Conservation (phyloP, 2,113 vertebrate genomes). For the Thalassoma bifasciatum region DNA sequence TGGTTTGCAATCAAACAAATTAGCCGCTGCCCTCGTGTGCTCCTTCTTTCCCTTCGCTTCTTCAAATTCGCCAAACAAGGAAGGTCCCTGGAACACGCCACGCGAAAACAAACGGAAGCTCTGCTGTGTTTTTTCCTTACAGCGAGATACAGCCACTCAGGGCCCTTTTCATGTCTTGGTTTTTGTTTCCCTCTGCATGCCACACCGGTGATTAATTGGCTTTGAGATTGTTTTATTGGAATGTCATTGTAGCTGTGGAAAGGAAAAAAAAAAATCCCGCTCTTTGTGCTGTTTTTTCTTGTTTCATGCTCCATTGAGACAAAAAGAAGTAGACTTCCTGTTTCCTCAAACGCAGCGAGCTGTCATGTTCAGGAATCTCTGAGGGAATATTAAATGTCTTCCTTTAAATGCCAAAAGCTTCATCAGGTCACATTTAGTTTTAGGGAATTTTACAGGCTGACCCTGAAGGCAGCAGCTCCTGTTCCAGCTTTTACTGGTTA, state of each 20-base stretch:
- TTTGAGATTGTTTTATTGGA: conserved; percentile 74
- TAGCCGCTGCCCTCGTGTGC: conserved; percentile 26
- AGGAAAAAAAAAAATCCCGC: conserved; percentile 41
- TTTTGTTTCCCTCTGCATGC: conserved; percentile 75
- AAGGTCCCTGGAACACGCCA: conserved; percentile 74
- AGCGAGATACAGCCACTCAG: conserved; percentile 77
- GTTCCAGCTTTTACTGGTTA: conserved; percentile 30
- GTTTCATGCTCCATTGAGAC: conserved; percentile 55
- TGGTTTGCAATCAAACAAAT: conserved; percentile 50
- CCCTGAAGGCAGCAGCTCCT: conserved; percentile 20
- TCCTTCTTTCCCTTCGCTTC: conserved; percentile 19
- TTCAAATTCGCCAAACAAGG: conserved; percentile 63
- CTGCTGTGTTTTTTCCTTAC: conserved; percentile 79
- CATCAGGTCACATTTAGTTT: conserved; percentile 44
- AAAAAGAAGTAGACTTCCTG: conserved; percentile 56
- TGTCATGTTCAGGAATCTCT: conserved; percentile 56
- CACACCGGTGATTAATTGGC: conserved; percentile 80
- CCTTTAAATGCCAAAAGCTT: conserved; percentile 47
- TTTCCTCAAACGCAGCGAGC: conserved; percentile 49
- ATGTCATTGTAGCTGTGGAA: conserved; percentile 64
- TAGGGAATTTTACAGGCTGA: conserved; percentile 54
- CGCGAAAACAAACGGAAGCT: conserved; percentile 84
- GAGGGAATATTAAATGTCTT: conserved; percentile 51
- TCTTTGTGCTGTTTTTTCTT: conserved; percentile 64
- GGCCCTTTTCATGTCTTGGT: conserved; percentile 72